A percentile compares a stretch with the other conserved stretches of the same genome.
Evolutionary conservation across 2,113 vertebrate genomes (phyloP).

Genomic region (Labrus mixtus): DNA sequence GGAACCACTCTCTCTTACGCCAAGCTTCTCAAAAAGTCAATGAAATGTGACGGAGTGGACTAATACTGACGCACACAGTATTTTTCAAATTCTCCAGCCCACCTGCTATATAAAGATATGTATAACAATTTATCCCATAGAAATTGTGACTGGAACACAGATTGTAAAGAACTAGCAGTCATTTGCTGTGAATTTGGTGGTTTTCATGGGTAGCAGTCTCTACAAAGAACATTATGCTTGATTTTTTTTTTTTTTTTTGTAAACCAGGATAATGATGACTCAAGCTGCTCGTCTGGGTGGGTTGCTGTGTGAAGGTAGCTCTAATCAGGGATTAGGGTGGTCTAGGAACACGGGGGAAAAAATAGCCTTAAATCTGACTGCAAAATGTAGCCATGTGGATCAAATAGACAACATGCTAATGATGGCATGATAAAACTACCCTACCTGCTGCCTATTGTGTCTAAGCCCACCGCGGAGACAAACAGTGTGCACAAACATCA

Average conservation of each 20-base stretch:
- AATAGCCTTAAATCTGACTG: slow-evolving; percentile 33
- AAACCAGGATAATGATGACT: slow-evolving; percentile 64
- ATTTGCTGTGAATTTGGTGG: slow-evolving; percentile 9
- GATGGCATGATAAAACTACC: slow-evolving; percentile 49
- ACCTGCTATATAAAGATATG: no score
- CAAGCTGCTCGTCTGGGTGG: slow-evolving; percentile 57
- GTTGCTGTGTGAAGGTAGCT: slow-evolving; percentile 49
- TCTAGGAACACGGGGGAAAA: slow-evolving; percentile 20
- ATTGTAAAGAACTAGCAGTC: background rate
- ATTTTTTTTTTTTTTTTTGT: slow-evolving; percentile 46
- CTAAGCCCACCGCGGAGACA: slow-evolving; percentile 23
- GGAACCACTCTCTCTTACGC: slow-evolving; percentile 6
- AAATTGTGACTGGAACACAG: no score
- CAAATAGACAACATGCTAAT: slow-evolving; percentile 55
- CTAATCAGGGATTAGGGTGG: slow-evolving; percentile 72
- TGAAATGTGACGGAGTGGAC: background rate
- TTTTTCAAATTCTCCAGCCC: no score
- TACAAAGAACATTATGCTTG: slow-evolving; percentile 28
- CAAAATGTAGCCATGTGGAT: slow-evolving; percentile 27
- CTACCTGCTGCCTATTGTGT: slow-evolving; percentile 32
- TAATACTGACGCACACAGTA: no score
- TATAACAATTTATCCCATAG: no score
- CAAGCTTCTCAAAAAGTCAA: slow-evolving; percentile 8
- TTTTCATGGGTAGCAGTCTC: slow-evolving; percentile 18
- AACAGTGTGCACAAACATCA: slow-evolving; percentile 29